phyloP scores from a whole-genome alignment of 2,113 vertebrate genomes.

The Leptobrachium leishanense region DNA sequence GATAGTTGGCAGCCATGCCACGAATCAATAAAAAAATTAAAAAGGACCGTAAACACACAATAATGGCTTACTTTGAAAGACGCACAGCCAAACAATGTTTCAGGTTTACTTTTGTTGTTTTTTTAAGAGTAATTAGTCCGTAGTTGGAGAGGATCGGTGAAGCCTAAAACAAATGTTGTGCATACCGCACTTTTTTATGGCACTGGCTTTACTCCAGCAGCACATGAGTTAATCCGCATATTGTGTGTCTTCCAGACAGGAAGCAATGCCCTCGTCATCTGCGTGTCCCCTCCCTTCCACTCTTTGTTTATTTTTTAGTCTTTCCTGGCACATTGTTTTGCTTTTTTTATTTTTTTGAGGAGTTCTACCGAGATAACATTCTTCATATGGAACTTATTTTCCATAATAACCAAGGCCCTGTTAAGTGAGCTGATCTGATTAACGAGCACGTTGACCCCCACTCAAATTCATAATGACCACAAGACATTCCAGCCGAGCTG shows the following conservation, averaged over 20 bases:
- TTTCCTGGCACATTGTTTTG: conserved; percentile 59
- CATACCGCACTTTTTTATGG: background rate
- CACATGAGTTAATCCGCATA: background rate
- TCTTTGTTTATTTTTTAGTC: conserved; percentile 55
- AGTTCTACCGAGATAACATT: conserved; percentile 42
- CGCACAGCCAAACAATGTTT: background rate
- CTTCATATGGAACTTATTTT: conserved; percentile 46
- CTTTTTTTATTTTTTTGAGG: conserved; percentile 44
- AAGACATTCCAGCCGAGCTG: no score
- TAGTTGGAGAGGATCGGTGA: background rate
- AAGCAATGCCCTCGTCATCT: conserved; percentile 55
- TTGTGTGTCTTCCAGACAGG: conserved; percentile 52
- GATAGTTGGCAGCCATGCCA: no score
- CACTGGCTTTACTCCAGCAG: conserved; percentile 22
- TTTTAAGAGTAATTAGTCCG: background rate
- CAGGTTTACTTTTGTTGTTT: background rate
- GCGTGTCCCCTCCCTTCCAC: conserved; percentile 59
- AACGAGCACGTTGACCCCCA: no score
- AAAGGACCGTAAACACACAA: no score
- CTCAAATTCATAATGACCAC: no score
- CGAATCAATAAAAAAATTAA: no score
- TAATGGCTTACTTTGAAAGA: background rate
- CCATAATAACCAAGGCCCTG: conserved; percentile 6
- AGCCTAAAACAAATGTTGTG: background rate
- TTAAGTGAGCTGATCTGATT: no score